A percentile compares a stretch with the other conserved stretches of the same genome.
Evolutionary conservation across 2,113 vertebrate genomes (phyloP).

Genomic region (Oryctolagus cuniculus): DNA sequence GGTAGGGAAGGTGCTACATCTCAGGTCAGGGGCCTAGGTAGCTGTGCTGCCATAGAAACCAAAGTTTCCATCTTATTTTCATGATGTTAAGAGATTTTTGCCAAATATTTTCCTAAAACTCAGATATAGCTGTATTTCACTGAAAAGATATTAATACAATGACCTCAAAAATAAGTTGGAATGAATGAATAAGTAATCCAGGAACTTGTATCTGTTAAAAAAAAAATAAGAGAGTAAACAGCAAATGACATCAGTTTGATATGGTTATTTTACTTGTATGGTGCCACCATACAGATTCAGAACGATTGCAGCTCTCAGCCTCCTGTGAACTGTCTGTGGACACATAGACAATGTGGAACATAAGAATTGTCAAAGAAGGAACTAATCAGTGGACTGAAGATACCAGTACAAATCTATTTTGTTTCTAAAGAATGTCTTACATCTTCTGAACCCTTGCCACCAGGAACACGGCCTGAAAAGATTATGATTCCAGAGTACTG

Average conservation of each 20-base stretch:
- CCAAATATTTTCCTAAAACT: background rate
- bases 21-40: background rate
- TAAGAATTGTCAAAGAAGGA: background rate
- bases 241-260: background rate
- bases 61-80: background rate
- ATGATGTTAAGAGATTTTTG: background rate
- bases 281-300: background rate
- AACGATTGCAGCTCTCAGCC: background rate
- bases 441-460: background rate
- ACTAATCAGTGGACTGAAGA: background rate
- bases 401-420: background rate
- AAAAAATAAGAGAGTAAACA: background rate
- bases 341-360: fast-evolving
- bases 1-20: too few species aligned
- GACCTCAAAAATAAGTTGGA: background rate
- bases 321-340: background rate
- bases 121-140: background rate
- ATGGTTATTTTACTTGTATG: background rate
- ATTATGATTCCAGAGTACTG: too few species aligned
- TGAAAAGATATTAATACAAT: background rate
- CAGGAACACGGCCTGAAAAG: background rate
- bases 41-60: background rate
- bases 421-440: background rate
- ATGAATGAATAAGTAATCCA: background rate
- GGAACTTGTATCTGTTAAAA: background rate